Conservation (phyloP, 2,797 vertebrate genomes). For the Hephaestus fuliginosus region DNA sequence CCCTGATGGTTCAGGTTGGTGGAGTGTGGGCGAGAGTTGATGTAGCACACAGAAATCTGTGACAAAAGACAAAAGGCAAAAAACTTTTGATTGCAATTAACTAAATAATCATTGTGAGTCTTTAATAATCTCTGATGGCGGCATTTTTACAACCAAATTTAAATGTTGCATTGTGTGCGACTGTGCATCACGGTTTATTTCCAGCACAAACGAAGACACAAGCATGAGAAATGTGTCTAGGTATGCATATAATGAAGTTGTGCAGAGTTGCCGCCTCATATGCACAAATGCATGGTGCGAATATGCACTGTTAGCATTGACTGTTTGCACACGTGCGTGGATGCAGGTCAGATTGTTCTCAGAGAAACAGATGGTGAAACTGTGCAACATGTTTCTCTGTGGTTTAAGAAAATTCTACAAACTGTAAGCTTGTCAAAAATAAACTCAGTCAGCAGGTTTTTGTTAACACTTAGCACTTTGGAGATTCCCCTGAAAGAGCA, state of each 20-base stretch:
- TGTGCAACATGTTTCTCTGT: conserved; percentile 7
- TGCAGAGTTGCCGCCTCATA: conserved; percentile 11
- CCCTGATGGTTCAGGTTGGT: conserved; percentile 92
- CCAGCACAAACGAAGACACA: neutral
- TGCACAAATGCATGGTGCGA: conserved; percentile 8
- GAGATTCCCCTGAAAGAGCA: neutral
- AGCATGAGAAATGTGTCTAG: conserved; percentile 6
- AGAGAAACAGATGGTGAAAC: conserved; percentile 44
- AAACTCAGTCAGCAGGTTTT: conserved; percentile 14
- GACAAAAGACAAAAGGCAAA: conserved; percentile 23
- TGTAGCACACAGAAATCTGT: conserved; percentile 94
- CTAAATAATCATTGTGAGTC: neutral
- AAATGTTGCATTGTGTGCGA: neutral
- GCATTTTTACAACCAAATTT: neutral
- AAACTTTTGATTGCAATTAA: neutral
- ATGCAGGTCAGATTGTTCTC: conserved; percentile 62
- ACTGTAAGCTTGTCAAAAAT: neutral
- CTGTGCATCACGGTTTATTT: conserved; percentile 34
- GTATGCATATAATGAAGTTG: conserved; percentile 21
- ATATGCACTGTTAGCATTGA: conserved; percentile 45
- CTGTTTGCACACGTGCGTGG: conserved; percentile 30
- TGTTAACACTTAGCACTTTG: neutral
- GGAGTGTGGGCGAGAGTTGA: conserved; percentile 98
- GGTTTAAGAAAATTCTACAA: neutral
- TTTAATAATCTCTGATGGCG: neutral